A percentile compares a stretch with the other conserved stretches of the same genome.
These are phyloP conservation scores for Serranus cabrilla DNA, from an alignment of 2,797 vertebrate genomes.

Conservation along the genomic window DNA sequence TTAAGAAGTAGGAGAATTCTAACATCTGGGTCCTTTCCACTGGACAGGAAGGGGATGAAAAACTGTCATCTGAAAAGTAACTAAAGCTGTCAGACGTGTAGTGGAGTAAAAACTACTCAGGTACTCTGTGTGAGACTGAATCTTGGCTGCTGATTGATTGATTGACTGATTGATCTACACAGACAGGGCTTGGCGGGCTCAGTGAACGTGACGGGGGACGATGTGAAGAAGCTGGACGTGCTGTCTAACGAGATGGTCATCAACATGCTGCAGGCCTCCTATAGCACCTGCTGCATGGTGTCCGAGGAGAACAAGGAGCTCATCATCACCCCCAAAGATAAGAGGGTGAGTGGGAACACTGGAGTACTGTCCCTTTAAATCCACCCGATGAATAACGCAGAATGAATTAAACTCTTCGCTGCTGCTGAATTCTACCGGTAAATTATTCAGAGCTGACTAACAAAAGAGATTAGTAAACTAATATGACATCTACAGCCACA, in stretches of 20 bases:
- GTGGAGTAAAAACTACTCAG: neutral
- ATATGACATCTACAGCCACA: no score
- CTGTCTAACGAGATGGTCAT: constrained; percentile 94
- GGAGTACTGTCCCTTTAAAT: no score
- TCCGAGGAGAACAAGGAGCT: constrained; percentile 95
- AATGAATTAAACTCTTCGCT: no score
- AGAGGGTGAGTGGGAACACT: constrained; percentile 86
- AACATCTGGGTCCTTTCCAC: neutral
- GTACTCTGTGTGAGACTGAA: neutral
- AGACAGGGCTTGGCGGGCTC: constrained; percentile 91
- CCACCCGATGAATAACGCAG: no score
- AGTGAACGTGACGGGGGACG: constrained; percentile 95
- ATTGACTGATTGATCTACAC: constrained; percentile 19
- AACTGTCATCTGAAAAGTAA: neutral
- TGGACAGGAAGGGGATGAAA: neutral
- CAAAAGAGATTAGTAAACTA: no score
- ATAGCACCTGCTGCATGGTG: constrained; percentile 93
- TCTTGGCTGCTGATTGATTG: constrained; percentile 11
- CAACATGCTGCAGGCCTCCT: constrained; percentile 97
- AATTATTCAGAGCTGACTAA: no score
- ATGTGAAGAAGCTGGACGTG: constrained; percentile 97
- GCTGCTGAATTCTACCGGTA: no score
- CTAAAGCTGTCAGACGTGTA: neutral
- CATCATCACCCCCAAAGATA: constrained; percentile 90
- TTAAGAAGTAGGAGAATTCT: neutral